Base-by-base conservation (phyloP, 2,888 invertebrate genomes). In the Eupeodes latifasciatus region DNA sequence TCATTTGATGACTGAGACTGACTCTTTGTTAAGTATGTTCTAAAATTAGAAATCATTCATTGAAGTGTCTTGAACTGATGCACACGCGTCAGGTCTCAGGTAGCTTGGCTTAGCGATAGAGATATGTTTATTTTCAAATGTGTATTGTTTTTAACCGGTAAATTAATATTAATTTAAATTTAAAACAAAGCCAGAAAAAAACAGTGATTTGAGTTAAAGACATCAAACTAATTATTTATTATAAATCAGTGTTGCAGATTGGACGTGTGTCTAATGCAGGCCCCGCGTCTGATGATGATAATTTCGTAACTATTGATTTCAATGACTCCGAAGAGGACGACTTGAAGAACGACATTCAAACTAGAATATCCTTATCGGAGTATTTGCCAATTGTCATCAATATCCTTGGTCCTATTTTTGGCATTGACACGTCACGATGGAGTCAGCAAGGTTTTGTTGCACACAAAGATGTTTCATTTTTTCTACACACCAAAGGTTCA, bases 391-490 rank as follows among this genome's bases (percentile, higher is more conserved):
- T 59, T 27, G 9, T 72, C 6, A 11, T 72, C n/a, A 72, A 47
- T 72, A 7, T 59, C 3, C 5, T 72, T 4, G 72, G 27, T 5
- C 57, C 72, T 3, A 14, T 72, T 44, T 47, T 72, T 4, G 72
- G 72, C 0, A 47, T 72, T 27, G 75, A 75, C 12, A 7, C 69
- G 4, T 75, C 51, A 5, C 67, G 57, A 7, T 79, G 83, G 83
- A 40, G 14, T 0, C 47, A 71, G 16, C 14, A 66, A 7, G 34
- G 44, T 0, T 88, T 88, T 40, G 51, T 69, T 16, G 85, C 88
- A 14, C 59, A 51, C 10, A 55, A 59, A 49, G 88, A 88, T 71
- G 88, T 88, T 27, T 69, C 74, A 6, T 88, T 88, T 40, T 78
- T 78, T 59, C 78, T 88, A 27, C 12, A 71, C 44, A 88, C 88